phyloP scores from a whole-genome alignment of 1,140 invertebrate genomes.

The Carcinoscorpius rotundicauda region DNA sequence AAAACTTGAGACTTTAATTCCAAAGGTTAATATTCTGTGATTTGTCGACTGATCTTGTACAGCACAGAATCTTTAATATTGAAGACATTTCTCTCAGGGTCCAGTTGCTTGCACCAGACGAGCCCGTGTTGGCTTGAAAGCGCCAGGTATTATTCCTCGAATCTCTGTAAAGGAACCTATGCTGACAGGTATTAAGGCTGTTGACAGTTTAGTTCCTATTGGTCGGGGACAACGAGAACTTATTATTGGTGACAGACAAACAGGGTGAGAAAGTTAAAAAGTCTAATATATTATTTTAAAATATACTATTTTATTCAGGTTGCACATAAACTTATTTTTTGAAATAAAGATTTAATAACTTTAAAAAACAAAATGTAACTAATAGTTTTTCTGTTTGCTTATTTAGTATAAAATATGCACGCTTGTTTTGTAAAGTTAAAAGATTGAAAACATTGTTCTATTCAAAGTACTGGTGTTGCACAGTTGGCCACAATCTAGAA shows the following conservation, averaged over 20 bases:
- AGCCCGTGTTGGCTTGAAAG: slow-evolving; percentile 96
- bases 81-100: slow-evolving; percentile 16
- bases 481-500: too few species aligned
- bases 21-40: neutral
- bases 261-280: slow-evolving; percentile 49
- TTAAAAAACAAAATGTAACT: too few species aligned
- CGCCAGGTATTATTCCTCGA: slow-evolving; percentile 98
- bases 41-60: slow-evolving; percentile 1
- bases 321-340: neutral
- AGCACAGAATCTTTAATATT: neutral
- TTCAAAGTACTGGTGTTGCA: too few species aligned
- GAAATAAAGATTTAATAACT: too few species aligned
- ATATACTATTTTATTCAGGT: too few species aligned
- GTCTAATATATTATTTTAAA: neutral
- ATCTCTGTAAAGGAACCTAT: slow-evolving; percentile 98
- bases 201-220: slow-evolving; percentile 97
- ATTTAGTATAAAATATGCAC: too few species aligned
- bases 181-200: slow-evolving; percentile 99
- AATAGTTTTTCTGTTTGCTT: too few species aligned
- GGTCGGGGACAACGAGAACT: slow-evolving; percentile 99
- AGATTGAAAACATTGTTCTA: too few species aligned
- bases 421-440: too few species aligned
- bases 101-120: slow-evolving; percentile 32
- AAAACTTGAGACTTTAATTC: neutral
- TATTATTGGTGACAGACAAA: slow-evolving; percentile 99